A percentile compares a stretch with the other conserved stretches of the same genome.
phyloP scores from a whole-genome alignment of 2,113 vertebrate genomes.

The Puntigrus tetrazona region DNA sequence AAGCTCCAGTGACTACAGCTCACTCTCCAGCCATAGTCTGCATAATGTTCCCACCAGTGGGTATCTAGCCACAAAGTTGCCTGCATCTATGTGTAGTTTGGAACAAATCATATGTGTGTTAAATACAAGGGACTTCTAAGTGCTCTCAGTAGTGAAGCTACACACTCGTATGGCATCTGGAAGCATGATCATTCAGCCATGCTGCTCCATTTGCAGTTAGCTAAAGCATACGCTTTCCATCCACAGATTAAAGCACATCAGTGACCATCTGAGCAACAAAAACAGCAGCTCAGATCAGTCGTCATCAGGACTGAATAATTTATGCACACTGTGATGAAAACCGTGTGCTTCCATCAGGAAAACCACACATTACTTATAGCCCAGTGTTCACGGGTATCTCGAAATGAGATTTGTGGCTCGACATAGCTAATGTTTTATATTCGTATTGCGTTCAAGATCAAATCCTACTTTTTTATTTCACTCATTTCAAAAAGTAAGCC shows the following conservation, averaged over 20 bases:
- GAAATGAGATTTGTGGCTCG: neutral
- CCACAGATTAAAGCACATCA: slow-evolving; percentile 1
- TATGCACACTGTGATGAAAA: slow-evolving; percentile 2
- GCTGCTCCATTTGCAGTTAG: slow-evolving; percentile 56
- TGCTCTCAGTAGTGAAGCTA: slow-evolving; percentile 58
- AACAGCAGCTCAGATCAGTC: neutral
- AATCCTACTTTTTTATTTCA: neutral
- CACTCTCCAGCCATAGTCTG: neutral
- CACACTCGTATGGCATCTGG: slow-evolving; percentile 63
- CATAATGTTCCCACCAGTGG: slow-evolving; percentile 26
- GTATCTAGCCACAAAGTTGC: neutral
- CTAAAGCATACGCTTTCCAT: slow-evolving; percentile 24
- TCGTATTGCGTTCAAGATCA: neutral
- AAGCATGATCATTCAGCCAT: slow-evolving; percentile 53
- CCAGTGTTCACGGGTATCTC: neutral
- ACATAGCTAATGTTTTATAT: neutral
- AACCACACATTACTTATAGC: neutral
- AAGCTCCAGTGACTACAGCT: neutral
- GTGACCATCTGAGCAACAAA: neutral
- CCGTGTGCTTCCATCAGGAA: neutral
- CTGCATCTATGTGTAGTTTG: slow-evolving; percentile 56
- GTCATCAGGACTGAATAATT: slow-evolving; percentile 21
- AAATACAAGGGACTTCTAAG: slow-evolving; percentile 61
- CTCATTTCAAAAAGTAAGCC: neutral
- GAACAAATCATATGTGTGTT: slow-evolving; percentile 60